Base-by-base conservation (phyloP, 1,140 invertebrate species). In the Zaprionus kolodkinae region DNA sequence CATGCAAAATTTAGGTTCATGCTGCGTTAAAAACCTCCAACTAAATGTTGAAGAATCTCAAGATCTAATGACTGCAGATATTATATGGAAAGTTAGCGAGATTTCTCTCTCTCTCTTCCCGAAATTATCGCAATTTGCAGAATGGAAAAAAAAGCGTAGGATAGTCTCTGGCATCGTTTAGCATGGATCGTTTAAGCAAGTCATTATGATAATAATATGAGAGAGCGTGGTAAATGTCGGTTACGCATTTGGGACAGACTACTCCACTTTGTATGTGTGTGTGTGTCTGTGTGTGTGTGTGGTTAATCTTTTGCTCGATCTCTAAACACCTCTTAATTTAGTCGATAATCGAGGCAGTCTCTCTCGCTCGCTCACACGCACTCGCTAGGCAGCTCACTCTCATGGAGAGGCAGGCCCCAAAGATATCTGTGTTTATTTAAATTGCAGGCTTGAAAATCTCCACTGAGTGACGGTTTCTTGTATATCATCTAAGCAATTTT, bases 401-500 rank as follows among this genome's bases (percentile, higher is more conserved):
- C 21, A 15, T 50, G 36, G 65, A 38, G 65, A 13, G 35, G 9
- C 54, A 30, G n/a, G 3, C 27, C 63, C 68, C 7, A 3, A 30
- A 30, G 3, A 88, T 88, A 79, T 86, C 76, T 63, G 82, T 86
- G 55, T 82, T 86, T 86, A 86, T 79, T 72, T 77, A 86, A 86
- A 86, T 86, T 86, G 76, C 76, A 87, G 82, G 70, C 83, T 86
- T 65, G 12, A 60, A 60, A 60, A 52, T 35, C 59, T 75, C 5
- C 38, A 3, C 40, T 45, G 40, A 45, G 40, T 45, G 40, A 45
- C 40, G 40, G 40, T 45, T 45, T 15, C 40, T 45, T 7, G 40
- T 9, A 45, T 7, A 77, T 57, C 27, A 54, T 83, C 81, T 80
- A 64, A 66, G 85, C 83, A 78, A 87, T 86, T 85, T 85, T 54